phyloP scores from a whole-genome alignment of 2,797 vertebrate species.

The Vespertilio murinus region DNA sequence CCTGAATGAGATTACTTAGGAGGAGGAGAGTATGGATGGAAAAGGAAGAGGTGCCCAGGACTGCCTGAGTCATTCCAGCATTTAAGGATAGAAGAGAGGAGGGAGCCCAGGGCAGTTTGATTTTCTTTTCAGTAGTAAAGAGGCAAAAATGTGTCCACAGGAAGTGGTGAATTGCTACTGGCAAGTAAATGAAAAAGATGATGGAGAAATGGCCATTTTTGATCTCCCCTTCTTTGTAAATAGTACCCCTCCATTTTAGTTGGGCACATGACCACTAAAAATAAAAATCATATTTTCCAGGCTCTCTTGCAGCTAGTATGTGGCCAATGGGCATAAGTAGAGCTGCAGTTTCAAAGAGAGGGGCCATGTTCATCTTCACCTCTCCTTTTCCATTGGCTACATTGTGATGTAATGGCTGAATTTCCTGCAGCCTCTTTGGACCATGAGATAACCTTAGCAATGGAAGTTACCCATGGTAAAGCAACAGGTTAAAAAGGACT shows the following conservation, averaged over 20 bases:
- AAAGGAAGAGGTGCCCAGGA: background rate
- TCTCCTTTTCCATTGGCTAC: background rate
- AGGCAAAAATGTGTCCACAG: background rate
- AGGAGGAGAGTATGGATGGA: background rate
- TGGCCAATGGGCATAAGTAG: background rate
- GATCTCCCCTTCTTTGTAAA: background rate
- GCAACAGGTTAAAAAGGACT: background rate
- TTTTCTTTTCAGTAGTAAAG: background rate
- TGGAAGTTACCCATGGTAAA: background rate
- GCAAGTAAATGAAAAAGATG: background rate
- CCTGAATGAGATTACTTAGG: background rate
- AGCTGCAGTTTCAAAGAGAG: background rate
- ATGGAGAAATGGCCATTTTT: background rate
- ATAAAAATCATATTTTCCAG: background rate
- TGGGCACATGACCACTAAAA: background rate
- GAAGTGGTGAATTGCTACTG: background rate
- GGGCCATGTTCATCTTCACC: background rate
- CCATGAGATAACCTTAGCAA: background rate
- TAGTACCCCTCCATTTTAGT: background rate
- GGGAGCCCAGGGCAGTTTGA: background rate
- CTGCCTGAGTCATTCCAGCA: background rate
- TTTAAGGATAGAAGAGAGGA: background rate
- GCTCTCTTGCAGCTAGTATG: background rate
- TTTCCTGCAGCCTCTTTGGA: conserved; percentile 1
- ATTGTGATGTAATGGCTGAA: background rate